These are phyloP conservation scores for Cantharis lateralis DNA, from an alignment of 2,888 invertebrate genomes.

Conservation along the genomic window DNA sequence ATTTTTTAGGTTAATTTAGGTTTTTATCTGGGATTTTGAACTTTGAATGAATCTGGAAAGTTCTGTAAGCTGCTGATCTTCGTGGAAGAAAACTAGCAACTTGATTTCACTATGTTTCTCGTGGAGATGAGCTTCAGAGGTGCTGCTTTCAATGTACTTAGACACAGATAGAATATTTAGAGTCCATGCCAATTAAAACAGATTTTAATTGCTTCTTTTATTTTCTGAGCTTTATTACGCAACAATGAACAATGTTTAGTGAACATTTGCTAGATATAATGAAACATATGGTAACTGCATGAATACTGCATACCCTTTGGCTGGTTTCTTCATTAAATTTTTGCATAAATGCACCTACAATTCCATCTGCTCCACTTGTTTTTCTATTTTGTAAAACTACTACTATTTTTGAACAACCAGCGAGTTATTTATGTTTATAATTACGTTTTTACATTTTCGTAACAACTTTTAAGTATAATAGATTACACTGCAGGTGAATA, in stretches of 20 bases:
- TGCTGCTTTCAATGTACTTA: not conserved
- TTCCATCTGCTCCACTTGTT: not conserved
- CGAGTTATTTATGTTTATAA: not conserved
- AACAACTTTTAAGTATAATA: not conserved
- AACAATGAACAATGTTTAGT: not conserved
- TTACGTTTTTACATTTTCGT: not conserved
- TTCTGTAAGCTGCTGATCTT: too few relatives aligned
- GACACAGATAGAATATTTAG: not conserved
- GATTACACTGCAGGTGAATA: not conserved
- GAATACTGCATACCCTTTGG: not conserved
- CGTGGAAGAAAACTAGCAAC: too few relatives aligned
- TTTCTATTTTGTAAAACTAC: not conserved
- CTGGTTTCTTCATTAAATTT: not conserved
- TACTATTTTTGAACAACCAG: not conserved
- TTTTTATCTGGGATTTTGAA: too few relatives aligned
- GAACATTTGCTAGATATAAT: not conserved
- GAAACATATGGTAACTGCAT: not conserved
- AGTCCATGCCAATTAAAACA: not conserved
- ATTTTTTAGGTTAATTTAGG: too few relatives aligned
- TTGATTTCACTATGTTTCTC: too few relatives aligned
- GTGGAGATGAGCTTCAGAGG: not conserved
- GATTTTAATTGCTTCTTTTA: not conserved
- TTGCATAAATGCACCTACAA: not conserved
- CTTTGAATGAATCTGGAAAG: too few relatives aligned
- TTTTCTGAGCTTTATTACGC: not conserved